These are phyloP conservation scores for Phalacrocorax aristotelis DNA, from an alignment of 2,113 vertebrate genomes.

Conservation along the genomic window DNA sequence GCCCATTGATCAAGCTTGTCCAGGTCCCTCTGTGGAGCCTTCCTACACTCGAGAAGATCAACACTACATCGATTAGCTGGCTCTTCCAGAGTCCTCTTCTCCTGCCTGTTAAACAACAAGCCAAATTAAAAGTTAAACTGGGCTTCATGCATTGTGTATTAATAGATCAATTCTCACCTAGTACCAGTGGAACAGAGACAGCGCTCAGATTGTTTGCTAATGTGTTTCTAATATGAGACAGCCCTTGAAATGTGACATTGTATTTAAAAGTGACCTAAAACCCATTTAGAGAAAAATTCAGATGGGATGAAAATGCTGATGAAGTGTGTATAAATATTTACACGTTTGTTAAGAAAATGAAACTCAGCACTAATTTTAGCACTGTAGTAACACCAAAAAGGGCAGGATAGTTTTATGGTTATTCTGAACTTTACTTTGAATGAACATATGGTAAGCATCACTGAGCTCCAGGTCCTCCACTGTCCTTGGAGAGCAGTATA, in stretches of 20 bases:
- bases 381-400: neutral
- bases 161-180: constrained; percentile 69
- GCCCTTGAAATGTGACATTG: constrained; percentile 74
- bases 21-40: too few relatives aligned
- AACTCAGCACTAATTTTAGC: neutral
- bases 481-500: neutral
- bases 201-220: constrained; percentile 78
- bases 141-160: constrained; percentile 42
- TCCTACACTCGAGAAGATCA: too few relatives aligned
- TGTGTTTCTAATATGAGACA: constrained; percentile 77
- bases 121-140: constrained; percentile 58
- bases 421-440: neutral
- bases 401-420: neutral
- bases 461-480: neutral
- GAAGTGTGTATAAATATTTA: constrained; percentile 68
- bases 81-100: constrained; percentile 40
- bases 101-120: constrained; percentile 37
- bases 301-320: constrained; percentile 75
- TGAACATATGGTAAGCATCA: neutral
- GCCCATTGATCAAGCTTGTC: too few relatives aligned
- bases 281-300: constrained; percentile 79
- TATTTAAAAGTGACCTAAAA: constrained; percentile 78
- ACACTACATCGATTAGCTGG: neutral
- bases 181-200: constrained; percentile 77
- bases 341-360: neutral